phyloP scores from a whole-genome alignment of 2,113 vertebrate genomes.

The Cyanistes caeruleus region DNA sequence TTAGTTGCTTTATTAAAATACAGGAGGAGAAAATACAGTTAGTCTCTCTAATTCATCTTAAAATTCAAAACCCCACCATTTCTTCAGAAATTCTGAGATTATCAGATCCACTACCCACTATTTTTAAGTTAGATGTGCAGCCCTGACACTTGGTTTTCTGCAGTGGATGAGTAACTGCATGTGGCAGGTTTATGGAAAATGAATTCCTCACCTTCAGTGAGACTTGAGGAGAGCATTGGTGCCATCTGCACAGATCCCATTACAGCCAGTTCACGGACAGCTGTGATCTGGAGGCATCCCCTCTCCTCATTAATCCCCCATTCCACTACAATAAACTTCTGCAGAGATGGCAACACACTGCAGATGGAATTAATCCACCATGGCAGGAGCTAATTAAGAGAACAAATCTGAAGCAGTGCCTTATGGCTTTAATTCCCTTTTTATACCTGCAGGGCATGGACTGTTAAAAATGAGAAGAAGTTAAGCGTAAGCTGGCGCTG shows the following conservation, averaged over 20 bases:
- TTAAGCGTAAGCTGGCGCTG: constrained; percentile 16
- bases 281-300: constrained; percentile 5
- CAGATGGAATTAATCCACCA: constrained; percentile 63
- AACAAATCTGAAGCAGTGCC: constrained; percentile 56
- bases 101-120: not conserved
- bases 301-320: constrained; percentile 48
- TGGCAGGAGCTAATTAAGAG: constrained; percentile 66
- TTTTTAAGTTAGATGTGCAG: not conserved
- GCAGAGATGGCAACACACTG: constrained; percentile 51
- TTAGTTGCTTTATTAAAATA: not conserved
- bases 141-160: not conserved
- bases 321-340: constrained; percentile 46
- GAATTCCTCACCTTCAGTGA: constrained; percentile 19
- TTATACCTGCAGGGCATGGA: constrained; percentile 60
- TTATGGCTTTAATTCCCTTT: constrained; percentile 60
- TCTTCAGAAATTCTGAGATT: not conserved
- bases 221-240: not conserved
- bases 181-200: constrained; percentile 12
- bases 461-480: constrained; percentile 55
- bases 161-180: not conserved
- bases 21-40: not conserved
- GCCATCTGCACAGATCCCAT: constrained; percentile 62
- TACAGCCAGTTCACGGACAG: not conserved
- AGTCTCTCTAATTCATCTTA: not conserved
- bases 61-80: not conserved